A percentile compares a stretch with the other conserved stretches of the same genome.
phyloP scores from a whole-genome alignment of 2,888 invertebrate genomes.

The Hydroisotoma schaefferi region DNA sequence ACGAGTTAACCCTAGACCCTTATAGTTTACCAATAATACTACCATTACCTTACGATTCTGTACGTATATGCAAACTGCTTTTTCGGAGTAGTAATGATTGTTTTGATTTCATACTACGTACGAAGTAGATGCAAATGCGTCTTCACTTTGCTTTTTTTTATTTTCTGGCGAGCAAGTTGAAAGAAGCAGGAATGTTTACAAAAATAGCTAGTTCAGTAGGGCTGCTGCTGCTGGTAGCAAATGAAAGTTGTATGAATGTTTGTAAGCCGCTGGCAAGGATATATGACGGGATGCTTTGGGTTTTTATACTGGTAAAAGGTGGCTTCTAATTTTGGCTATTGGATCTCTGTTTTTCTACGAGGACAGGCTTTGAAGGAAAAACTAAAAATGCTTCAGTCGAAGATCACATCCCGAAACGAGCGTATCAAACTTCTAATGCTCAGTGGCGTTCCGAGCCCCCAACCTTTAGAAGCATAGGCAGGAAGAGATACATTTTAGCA shows the following conservation, averaged over 20 bases:
- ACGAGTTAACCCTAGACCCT: background rate
- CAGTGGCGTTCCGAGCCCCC: conserved; percentile 65
- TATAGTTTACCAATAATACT: too few relatives aligned
- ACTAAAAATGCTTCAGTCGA: conserved; percentile 73
- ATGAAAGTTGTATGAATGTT: background rate
- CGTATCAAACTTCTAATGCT: conserved; percentile 81
- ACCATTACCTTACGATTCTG: too few relatives aligned
- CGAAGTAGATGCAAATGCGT: too few relatives aligned
- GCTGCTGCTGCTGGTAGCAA: background rate
- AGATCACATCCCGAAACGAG: conserved; percentile 81
- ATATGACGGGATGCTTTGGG: too few relatives aligned
- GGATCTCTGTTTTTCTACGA: conserved; percentile 8
- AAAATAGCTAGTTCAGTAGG: conserved; percentile 11
- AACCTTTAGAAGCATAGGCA: conserved; percentile 10
- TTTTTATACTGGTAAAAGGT: too few relatives aligned
- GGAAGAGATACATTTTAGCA: background rate
- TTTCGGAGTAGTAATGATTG: too few relatives aligned
- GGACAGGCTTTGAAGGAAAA: conserved; percentile 46
- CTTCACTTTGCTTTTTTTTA: background rate
- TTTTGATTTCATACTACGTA: too few relatives aligned
- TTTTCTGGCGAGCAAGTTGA: conserved; percentile 2
- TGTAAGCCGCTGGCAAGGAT: background rate
- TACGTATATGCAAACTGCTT: too few relatives aligned
- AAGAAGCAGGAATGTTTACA: background rate
- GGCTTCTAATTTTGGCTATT: conserved; percentile 16